Conservation (phyloP, 2,888 invertebrate species). For the Nematopogon swammerdamellus region DNA sequence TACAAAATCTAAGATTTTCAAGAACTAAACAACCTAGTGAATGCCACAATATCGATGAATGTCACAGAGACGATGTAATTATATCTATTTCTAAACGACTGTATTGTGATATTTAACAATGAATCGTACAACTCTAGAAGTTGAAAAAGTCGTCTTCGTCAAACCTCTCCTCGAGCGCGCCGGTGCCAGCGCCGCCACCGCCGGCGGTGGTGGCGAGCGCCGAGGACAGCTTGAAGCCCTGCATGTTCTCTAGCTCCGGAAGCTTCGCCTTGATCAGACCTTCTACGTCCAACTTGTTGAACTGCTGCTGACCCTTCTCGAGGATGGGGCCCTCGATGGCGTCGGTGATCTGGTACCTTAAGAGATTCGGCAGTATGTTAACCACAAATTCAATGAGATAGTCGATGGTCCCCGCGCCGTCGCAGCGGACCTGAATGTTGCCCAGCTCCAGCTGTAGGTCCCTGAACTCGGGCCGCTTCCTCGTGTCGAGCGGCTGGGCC, state of each 20-base stretch:
- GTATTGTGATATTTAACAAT: no score
- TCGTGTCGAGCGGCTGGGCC: slow-evolving; percentile 75
- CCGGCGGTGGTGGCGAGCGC: slow-evolving; percentile 16
- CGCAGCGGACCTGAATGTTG: slow-evolving; percentile 78
- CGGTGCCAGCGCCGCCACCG: slow-evolving; percentile 16
- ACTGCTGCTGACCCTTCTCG: slow-evolving; percentile 67
- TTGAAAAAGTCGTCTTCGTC: slow-evolving; percentile 50
- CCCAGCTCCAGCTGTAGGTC: slow-evolving; percentile 77
- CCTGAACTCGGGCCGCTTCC: slow-evolving; percentile 67
- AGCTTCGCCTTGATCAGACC: slow-evolving; percentile 67
- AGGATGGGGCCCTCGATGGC: slow-evolving; percentile 76
- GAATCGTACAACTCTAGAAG: slow-evolving; percentile 31
- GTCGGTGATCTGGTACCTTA: slow-evolving; percentile 85
- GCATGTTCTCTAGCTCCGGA: slow-evolving; percentile 62
- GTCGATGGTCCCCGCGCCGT: slow-evolving; percentile 85
- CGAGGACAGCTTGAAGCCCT: slow-evolving; percentile 41
- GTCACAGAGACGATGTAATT: no score
- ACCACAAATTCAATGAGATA: slow-evolving; percentile 76
- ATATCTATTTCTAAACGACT: no score
- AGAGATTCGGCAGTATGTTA: slow-evolving; percentile 79
- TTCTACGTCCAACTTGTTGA: slow-evolving; percentile 73
- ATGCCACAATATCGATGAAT: no score
- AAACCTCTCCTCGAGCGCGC: slow-evolving; percentile 18
- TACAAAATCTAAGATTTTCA: no score
- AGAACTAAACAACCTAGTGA: no score